Evolutionary conservation across 2,888 invertebrate species (phyloP).

Genomic region (Acronicta psi): DNA sequence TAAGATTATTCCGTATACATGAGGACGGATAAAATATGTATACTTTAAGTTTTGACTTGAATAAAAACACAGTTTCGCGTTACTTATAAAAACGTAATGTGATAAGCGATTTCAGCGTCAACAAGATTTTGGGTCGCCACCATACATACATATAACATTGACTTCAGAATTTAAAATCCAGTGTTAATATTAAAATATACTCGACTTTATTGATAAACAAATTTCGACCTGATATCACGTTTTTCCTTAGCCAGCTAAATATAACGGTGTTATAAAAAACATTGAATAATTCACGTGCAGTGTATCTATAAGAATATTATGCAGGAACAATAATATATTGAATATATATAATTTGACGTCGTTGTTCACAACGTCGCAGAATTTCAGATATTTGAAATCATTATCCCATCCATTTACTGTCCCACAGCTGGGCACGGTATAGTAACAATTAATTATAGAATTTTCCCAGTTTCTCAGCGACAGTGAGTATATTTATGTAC

Average conservation of each 20-base stretch:
- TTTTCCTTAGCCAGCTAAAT: constrained; percentile 19
- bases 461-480: constrained; percentile 10
- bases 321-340: constrained; percentile 11
- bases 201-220: constrained; percentile 34
- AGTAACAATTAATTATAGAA: not conserved
- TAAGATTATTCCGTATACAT: not conserved
- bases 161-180: constrained; percentile 42
- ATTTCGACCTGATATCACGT: constrained; percentile 45
- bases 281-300: constrained; percentile 41
- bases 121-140: constrained; percentile 34
- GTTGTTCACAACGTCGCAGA: not conserved
- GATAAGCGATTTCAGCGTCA: constrained; percentile 3
- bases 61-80: constrained; percentile 24
- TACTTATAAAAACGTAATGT: constrained; percentile 19
- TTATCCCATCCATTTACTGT: too few relatives aligned
- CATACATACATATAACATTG: constrained; percentile 50
- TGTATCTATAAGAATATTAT: constrained; percentile 11
- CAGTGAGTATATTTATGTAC: not conserved
- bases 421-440: too few relatives aligned
- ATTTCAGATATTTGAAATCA: too few relatives aligned
- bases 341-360: constrained; percentile 2
- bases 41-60: not conserved
- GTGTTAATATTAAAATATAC: constrained; percentile 33
- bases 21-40: not conserved
- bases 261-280: constrained; percentile 45